Percentiles rank a stretch among this genome's conserved stretches.
These are phyloP conservation scores for Bradypodion pumilum DNA, from an alignment of 2,797 vertebrate species.

Conservation along the genomic window DNA sequence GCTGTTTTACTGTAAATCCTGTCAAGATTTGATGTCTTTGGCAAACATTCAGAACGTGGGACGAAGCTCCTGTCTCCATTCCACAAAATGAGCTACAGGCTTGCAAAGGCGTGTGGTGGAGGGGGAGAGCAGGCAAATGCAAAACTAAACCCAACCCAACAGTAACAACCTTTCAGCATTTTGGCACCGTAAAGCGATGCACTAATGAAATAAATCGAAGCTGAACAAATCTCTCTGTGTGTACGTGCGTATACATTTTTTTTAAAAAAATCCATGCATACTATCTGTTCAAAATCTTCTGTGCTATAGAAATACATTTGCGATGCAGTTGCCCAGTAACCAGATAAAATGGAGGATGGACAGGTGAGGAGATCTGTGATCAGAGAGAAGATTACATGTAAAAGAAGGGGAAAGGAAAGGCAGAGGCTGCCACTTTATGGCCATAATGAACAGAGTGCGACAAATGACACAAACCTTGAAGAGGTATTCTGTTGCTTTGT, in stretches of 20 bases:
- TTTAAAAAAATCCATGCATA: background rate
- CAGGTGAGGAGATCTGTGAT: background rate
- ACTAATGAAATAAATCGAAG: slow-evolving; percentile 50
- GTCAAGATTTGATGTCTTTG: slow-evolving; percentile 64
- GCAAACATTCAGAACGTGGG: slow-evolving; percentile 63
- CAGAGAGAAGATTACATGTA: background rate
- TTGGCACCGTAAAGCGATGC: slow-evolving; percentile 15
- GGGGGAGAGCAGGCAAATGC: background rate
- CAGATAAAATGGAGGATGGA: background rate
- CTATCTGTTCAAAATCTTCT: slow-evolving; percentile 31
- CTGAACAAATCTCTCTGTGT: slow-evolving; percentile 25
- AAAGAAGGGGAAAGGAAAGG: background rate
- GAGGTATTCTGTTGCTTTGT: background rate
- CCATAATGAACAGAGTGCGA: background rate
- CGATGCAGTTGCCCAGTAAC: background rate
- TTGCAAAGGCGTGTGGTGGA: too few relatives aligned
- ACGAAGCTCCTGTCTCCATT: slow-evolving; percentile 54
- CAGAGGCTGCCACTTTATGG: background rate
- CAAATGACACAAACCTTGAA: background rate
- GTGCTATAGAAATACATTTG: background rate
- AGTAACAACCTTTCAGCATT: slow-evolving; percentile 14
- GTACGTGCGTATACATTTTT: background rate
- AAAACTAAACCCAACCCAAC: background rate
- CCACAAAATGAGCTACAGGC: slow-evolving; percentile 50
- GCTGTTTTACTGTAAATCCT: slow-evolving; percentile 71